Conservation (phyloP, 1,140 invertebrate genomes). For the Drosophila tristis region DNA sequence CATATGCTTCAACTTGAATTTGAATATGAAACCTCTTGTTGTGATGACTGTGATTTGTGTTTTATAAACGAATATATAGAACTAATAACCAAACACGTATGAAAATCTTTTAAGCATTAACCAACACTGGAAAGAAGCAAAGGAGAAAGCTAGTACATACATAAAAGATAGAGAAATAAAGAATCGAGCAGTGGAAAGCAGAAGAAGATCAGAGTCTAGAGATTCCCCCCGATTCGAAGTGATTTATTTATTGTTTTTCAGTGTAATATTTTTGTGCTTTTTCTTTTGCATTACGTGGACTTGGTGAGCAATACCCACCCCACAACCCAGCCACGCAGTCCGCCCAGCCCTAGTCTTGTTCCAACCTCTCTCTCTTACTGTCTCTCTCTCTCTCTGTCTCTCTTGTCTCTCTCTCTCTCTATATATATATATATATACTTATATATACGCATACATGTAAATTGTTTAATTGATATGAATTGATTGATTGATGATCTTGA, state of each 20-base stretch:
- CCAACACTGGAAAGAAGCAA: conserved; percentile 23
- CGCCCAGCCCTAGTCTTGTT: conserved; percentile 50
- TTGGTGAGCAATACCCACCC: conserved; percentile 66
- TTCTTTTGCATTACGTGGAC: conserved; percentile 56
- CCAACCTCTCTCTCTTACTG: conserved; percentile 42
- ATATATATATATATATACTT: conserved; percentile 47
- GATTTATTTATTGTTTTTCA: conserved; percentile 24
- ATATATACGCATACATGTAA: conserved; percentile 59
- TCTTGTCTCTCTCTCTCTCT: conserved; percentile 52
- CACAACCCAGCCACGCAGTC: conserved; percentile 20
- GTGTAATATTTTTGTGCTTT: conserved; percentile 46
- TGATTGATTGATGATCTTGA: conserved; percentile 62
- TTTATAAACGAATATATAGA: conserved; percentile 39
- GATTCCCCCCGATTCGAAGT: conserved; percentile 17
- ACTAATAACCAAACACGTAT: conserved; percentile 50
- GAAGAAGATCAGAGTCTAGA: conserved; percentile 4
- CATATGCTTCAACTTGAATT: conserved; percentile 65
- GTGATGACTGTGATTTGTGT: conserved; percentile 63
- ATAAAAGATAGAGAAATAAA: background rate
- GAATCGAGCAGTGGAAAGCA: conserved; percentile 17
- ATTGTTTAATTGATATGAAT: conserved; percentile 65
- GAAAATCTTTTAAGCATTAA: conserved; percentile 44
- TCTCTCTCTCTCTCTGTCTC: conserved; percentile 54
- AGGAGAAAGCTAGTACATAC: conserved; percentile 33
- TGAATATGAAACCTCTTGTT: conserved; percentile 53